phyloP scores from a whole-genome alignment of 2,797 vertebrate genomes.

The Arctocebus calabarensis region DNA sequence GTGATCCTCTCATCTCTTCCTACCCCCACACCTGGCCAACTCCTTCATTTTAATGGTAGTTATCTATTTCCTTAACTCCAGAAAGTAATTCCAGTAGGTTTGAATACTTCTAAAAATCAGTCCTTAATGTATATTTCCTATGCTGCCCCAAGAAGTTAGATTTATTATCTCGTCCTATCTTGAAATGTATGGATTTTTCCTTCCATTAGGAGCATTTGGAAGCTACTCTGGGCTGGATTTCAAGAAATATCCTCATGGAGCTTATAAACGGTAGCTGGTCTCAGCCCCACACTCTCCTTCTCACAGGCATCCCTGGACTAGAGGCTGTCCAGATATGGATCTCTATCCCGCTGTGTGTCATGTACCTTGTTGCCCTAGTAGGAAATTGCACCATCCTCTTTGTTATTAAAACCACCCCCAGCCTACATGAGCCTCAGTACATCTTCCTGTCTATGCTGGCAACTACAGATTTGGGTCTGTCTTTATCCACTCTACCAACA shows the following conservation, averaged over 20 bases:
- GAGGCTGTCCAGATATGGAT: conserved; percentile 66
- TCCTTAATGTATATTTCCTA: background rate
- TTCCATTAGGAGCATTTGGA: conserved; percentile 3
- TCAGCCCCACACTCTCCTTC: conserved; percentile 56
- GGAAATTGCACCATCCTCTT: conserved; percentile 71
- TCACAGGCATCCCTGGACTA: conserved; percentile 71
- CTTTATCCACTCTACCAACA: conserved; percentile 73
- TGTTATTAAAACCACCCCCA: conserved; percentile 63
- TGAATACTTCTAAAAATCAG: background rate
- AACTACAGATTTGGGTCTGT: conserved; percentile 68
- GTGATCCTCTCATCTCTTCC: background rate
- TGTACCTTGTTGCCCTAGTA: conserved; percentile 53
- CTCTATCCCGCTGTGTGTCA: conserved; percentile 58
- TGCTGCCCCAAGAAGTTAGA: background rate
- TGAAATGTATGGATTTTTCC: background rate
- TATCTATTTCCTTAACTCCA: background rate
- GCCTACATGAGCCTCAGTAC: conserved; percentile 76
- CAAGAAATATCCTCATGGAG: background rate
- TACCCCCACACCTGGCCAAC: background rate
- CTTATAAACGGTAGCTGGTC: conserved; percentile 65
- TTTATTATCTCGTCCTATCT: background rate
- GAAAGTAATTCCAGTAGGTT: background rate
- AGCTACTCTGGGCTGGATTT: background rate
- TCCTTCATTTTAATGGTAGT: background rate
- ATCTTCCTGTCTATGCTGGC: conserved; percentile 77